These are phyloP conservation scores for Psophia crepitans DNA, from an alignment of 2,113 vertebrate genomes.

Conservation along the genomic window DNA sequence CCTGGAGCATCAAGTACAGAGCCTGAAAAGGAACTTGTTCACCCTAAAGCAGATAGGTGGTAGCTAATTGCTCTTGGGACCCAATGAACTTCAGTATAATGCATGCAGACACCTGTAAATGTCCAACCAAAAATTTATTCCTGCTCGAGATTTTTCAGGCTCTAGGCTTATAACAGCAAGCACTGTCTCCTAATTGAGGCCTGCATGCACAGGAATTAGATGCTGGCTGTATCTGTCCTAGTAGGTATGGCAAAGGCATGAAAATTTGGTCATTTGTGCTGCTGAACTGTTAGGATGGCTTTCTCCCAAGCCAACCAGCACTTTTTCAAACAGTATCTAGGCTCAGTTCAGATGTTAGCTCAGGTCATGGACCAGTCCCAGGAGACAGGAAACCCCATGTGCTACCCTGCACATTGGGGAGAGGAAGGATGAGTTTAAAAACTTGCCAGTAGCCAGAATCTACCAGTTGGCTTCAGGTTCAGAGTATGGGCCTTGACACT, in stretches of 20 bases:
- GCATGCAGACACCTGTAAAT: neutral
- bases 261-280: neutral
- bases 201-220: fast-evolving
- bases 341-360: neutral
- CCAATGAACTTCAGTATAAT: neutral
- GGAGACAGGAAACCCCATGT: neutral
- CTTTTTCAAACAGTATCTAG: neutral
- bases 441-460: neutral
- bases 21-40: neutral
- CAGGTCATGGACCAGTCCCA: neutral
- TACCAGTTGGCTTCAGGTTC: neutral
- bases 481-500: neutral
- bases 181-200: neutral
- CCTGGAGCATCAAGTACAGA: neutral
- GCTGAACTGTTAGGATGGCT: neutral
- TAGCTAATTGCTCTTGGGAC: neutral
- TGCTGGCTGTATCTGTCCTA: neutral
- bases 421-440: neutral
- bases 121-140: neutral
- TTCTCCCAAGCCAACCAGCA: neutral
- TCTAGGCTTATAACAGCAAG: neutral
- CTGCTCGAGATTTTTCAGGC: neutral
- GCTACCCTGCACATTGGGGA: neutral
- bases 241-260: neutral
- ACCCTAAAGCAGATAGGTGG: neutral